Evolutionary conservation across 2,888 invertebrate species (phyloP).

Genomic region (Pardosa pseudoannulata): DNA sequence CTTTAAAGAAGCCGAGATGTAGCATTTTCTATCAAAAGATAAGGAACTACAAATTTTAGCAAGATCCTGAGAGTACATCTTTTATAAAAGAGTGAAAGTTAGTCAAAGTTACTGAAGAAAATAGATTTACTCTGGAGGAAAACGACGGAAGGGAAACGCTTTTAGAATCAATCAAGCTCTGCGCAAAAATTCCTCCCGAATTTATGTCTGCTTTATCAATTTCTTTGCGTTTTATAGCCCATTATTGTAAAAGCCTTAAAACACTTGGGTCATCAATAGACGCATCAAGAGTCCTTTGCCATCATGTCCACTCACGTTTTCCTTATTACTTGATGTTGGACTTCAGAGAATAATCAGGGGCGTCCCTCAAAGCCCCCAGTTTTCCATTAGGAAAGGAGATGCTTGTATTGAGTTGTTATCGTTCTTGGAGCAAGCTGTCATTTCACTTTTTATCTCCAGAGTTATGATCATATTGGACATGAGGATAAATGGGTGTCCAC

Average conservation of each 20-base stretch:
- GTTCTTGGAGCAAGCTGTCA: neutral
- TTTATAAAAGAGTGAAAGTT: too few species aligned
- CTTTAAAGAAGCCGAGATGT: too few species aligned
- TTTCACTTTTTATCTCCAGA: neutral
- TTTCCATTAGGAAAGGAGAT: neutral
- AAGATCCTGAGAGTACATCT: too few species aligned
- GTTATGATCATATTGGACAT: too few species aligned
- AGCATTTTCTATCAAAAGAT: too few species aligned
- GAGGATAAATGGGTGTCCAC: too few species aligned
- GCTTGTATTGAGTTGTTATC: neutral
- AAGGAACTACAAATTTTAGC: too few species aligned
- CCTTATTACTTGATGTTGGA: neutral
- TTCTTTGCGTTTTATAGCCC: neutral
- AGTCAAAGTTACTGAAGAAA: too few species aligned
- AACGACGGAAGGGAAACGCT: too few species aligned
- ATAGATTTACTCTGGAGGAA: too few species aligned
- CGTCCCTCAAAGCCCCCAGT: neutral
- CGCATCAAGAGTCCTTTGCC: neutral
- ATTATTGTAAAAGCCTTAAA: constrained; percentile 10
- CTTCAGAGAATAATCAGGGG: neutral
- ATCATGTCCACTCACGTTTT: neutral
- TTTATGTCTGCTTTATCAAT: neutral
- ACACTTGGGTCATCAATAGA: neutral
- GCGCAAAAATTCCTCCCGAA: neutral
- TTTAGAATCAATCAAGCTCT: too few species aligned